These are phyloP conservation scores for Dasyurus viverrinus DNA, from an alignment of 2,113 vertebrate genomes.

Conservation along the genomic window DNA sequence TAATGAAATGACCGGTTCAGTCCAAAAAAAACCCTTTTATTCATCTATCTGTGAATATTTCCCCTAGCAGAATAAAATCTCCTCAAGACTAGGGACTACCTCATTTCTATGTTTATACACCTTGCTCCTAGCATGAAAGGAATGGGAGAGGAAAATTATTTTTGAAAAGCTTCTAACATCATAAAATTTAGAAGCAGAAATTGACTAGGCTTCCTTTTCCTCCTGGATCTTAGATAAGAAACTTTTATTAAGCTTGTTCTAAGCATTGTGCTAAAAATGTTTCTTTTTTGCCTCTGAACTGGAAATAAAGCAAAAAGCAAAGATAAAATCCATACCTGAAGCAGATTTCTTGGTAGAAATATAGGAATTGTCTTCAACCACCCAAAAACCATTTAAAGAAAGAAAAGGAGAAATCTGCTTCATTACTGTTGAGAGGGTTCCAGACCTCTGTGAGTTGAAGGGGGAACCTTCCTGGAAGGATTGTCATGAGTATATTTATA, in stretches of 20 bases:
- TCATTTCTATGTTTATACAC: neutral
- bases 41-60: neutral
- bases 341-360: neutral
- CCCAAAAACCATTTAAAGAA: neutral
- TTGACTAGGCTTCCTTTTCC: neutral
- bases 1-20: neutral
- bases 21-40: neutral
- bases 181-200: neutral
- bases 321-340: neutral
- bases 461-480: neutral
- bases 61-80: neutral
- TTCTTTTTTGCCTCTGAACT: neutral
- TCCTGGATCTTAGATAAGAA: neutral
- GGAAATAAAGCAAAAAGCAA: neutral
- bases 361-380: neutral
- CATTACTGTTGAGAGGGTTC: neutral
- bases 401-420: neutral
- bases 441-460: neutral
- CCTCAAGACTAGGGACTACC: neutral
- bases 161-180: neutral
- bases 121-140: neutral
- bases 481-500: neutral
- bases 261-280: neutral
- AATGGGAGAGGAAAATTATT: neutral
- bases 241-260: neutral